A percentile compares a stretch with the other conserved stretches of the same genome.
These are phyloP conservation scores for Pyralis farinalis DNA, from an alignment of 2,888 invertebrate genomes.

Conservation along the genomic window DNA sequence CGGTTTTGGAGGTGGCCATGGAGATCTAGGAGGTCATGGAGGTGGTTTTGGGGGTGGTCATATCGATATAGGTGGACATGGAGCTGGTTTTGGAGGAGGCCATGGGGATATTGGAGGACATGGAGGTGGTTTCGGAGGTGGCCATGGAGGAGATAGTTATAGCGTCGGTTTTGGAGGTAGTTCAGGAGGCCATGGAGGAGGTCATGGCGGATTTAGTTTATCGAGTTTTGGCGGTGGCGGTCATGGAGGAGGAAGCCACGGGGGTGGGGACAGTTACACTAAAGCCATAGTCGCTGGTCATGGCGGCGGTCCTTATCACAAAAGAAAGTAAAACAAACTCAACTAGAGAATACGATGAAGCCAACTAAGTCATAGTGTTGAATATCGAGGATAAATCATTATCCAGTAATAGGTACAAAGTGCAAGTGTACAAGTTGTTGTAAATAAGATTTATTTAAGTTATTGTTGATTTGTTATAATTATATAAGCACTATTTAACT, in stretches of 20 bases:
- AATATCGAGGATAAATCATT: conserved; percentile 26
- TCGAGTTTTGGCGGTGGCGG: conserved; percentile 36
- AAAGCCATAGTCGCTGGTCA: conserved; percentile 66
- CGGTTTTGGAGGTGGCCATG: conserved; percentile 26
- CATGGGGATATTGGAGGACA: conserved; percentile 26
- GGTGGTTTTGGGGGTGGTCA: conserved; percentile 23
- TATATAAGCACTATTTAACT: conserved; percentile 40
- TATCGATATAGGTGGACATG: conserved; percentile 10
- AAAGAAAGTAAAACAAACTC: conserved; percentile 37
- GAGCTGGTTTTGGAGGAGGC: conserved; percentile 24
- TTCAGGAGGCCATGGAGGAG: conserved; percentile 30
- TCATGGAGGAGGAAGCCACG: conserved; percentile 33
- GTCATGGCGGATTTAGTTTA: conserved; percentile 37
- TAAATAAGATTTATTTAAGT: conserved; percentile 61
- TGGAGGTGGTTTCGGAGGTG: conserved; percentile 23
- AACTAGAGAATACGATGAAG: conserved; percentile 24
- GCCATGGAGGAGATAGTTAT: conserved; percentile 33
- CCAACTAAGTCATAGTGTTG: conserved; percentile 68
- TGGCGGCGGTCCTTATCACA: conserved; percentile 71
- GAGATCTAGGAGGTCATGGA: conserved; percentile 9
- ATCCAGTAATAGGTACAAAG: conserved; percentile 44
- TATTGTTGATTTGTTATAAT: conserved; percentile 57
- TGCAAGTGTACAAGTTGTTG: conserved; percentile 37
- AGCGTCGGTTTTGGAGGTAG: conserved; percentile 24
- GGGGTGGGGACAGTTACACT: conserved; percentile 64